Evolutionary conservation across 2,888 invertebrate genomes (phyloP), one percentile per base, ranked within the genome.

Genomic region (Himalopsyche anomala): DNA sequence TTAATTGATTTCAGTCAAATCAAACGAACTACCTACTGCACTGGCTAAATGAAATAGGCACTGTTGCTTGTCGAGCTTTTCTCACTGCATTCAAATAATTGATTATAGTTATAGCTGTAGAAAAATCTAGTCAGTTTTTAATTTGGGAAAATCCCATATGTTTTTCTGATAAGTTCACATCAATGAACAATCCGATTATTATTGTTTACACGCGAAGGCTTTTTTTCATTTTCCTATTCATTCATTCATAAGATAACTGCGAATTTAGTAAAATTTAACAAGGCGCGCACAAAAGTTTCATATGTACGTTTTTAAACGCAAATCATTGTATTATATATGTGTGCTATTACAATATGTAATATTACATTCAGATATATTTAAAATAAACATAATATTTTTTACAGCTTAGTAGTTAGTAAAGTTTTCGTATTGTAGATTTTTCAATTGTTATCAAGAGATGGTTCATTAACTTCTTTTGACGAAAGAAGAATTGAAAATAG

Each of bases 71-170:
- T 28, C 38, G 28, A 36, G 36, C 74, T 38, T 74, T 74, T 74
- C 74, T 74, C 74, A 74, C 74, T 74, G 74, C 38, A 74, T 19
- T 36, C 1, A 38, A 15, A 74, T 74, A 74, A 74, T 74, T 36
- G 74, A 74, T 74, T 38, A 74, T 12, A 74, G 62, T 15, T 51
- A 51, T 9, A 62, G 15, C 12, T 36, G 38, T 19, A 74, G 74
- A 74, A 74, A 74, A 74, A 74, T 74, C 74, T 38, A 74, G 62
- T 28, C 74, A 74, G 74, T 86, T 87, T 87, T 87, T 87, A 87
- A 87, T 87, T 87, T 87, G 87, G 82, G 87, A 87, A 81, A 82
- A 83, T 87, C 87, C 82, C 87, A 87, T 81, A 84, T 79, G 62
- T 87, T 87, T 87, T 87, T 85, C 79, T 45, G 81, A 62, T 74